Evolutionary conservation across 2,797 vertebrate species (phyloP).

Genomic region (Acropternis orthonyx): DNA sequence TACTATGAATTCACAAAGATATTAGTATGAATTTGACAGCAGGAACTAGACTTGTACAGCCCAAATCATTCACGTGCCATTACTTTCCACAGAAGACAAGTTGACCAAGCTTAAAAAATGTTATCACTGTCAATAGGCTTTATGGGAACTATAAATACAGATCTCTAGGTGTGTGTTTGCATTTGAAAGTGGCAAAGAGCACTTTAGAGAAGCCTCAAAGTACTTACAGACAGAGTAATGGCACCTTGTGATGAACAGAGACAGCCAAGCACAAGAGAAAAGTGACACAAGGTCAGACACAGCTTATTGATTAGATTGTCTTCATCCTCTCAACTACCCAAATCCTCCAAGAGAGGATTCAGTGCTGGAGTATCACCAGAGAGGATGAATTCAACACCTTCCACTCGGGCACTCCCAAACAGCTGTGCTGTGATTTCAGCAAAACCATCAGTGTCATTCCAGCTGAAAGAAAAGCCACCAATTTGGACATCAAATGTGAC

Average conservation of each 20-base stretch:
- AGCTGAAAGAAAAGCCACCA: background rate
- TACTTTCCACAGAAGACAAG: background rate
- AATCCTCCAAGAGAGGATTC: background rate
- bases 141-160: background rate
- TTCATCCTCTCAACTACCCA: background rate
- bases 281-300: background rate
- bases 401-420: background rate
- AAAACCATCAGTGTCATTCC: background rate
- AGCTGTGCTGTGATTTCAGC: background rate
- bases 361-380: rapidly evolving
- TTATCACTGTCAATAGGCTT: rapidly evolving
- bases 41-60: background rate
- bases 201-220: background rate
- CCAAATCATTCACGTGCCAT: background rate
- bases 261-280: background rate
- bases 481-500: rapidly evolving
- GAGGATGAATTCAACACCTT: background rate
- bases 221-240: background rate
- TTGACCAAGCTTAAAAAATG: background rate
- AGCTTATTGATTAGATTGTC: background rate
- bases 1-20: background rate
- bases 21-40: background rate
- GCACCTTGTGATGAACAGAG: background rate
- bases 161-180: rapidly evolving
- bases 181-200: background rate